Conservation (phyloP, 2,888 invertebrate species). For the Ophraella communa region DNA sequence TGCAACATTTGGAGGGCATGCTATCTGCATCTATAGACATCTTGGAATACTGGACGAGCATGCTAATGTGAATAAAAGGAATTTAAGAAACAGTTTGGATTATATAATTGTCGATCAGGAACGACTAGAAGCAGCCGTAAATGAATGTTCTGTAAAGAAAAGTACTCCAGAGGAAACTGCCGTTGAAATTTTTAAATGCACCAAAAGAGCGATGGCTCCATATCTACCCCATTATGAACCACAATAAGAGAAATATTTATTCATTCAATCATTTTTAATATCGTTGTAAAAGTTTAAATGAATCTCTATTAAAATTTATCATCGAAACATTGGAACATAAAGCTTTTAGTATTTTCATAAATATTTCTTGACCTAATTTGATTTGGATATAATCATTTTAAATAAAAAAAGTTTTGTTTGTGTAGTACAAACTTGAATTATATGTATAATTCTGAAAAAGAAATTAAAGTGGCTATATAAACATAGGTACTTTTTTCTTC, state of each 20-base stretch:
- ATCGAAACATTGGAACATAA: not conserved
- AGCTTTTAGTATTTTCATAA: no score
- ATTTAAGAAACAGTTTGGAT: conserved; percentile 6
- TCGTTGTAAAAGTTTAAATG: not conserved
- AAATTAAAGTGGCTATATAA: no score
- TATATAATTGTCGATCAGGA: conserved; percentile 3
- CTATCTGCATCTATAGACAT: conserved; percentile 12
- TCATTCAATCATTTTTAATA: not conserved
- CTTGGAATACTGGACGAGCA: conserved; percentile 8
- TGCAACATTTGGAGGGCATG: conserved; percentile 7
- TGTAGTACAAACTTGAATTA: no score
- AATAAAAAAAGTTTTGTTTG: no score
- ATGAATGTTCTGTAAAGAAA: conserved; percentile 8
- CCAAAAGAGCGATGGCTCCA: conserved; percentile 9
- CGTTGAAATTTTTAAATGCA: conserved; percentile 19
- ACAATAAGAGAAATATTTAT: not conserved
- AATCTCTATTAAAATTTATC: no score
- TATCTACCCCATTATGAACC: conserved; percentile 10
- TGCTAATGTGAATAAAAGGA: conserved; percentile 2
- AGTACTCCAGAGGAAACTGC: conserved; percentile 13
- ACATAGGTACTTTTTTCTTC: no score
- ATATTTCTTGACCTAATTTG: not conserved
- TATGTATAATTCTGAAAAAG: no score
- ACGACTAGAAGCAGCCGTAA: conserved; percentile 5
- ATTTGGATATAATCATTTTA: no score